Base-by-base conservation (phyloP, 2,888 invertebrate species). In the Volucella inanis region DNA sequence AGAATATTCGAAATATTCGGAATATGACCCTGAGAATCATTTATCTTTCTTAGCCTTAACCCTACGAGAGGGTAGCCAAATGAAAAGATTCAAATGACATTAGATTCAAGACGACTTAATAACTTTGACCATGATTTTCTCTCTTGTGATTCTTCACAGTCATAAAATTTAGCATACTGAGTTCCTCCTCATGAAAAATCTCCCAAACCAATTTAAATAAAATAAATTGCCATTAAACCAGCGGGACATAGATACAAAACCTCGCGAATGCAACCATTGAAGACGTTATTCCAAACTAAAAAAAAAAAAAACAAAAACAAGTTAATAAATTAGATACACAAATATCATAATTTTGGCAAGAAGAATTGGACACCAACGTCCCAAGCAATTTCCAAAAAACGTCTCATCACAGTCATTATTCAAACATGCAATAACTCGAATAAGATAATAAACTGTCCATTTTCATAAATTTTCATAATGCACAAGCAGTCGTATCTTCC, bases 391-490 rank as follows among this genome's bases (percentile, higher is more conserved):
- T 31, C 22, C 2, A 43, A 45, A 15, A 39, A 70, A 57, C 45
- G 54, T 14, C 57, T n/a, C 47, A 47, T 57, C 68, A 70, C 18
- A 59, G 11, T 39, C 59, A 70, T 70, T 49, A 47, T 59, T 59
- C 41, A 70, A 59, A 1, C 47, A 59, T 49, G 47, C 57, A 70
- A 67, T 39, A 39, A 50, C 50, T 65, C 54, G 38, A 57, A 47
- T 54, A 31, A 64, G 74, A 64, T 49, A 55, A 74, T 74, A 38
- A 39, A 39, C 14, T 64, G 18, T 54, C 47, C 57, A 64, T 55
- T 64, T 65, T 43, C 57, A 57, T 65, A 55, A 39, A 64, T 57
- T 54, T 64, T 12, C 57, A 47, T 75, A 57, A 64, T 64, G 49
- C 31, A 31, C 31, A 31, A 31, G 31, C 6, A 22, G 2, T 57